Evolutionary conservation across 2,113 vertebrate species (phyloP).

Genomic region (Rana temporaria): DNA sequence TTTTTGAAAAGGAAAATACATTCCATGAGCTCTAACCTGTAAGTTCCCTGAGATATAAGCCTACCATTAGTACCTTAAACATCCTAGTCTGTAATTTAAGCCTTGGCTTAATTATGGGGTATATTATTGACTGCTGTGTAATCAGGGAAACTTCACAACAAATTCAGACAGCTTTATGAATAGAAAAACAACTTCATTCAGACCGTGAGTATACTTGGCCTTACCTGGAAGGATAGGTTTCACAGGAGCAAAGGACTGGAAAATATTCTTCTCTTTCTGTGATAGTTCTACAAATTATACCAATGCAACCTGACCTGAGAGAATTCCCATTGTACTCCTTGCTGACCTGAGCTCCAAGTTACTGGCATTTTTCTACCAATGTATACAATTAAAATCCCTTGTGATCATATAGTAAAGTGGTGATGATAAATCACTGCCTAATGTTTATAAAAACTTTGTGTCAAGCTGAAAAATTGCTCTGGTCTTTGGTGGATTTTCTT

Average conservation of each 20-base stretch:
- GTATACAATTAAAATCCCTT: slow-evolving; percentile 42
- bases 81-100: slow-evolving; percentile 1
- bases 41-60: neutral
- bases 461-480: slow-evolving; percentile 36
- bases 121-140: slow-evolving; percentile 18
- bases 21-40: neutral
- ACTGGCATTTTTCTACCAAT: slow-evolving; percentile 41
- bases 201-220: neutral
- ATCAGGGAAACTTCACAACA: slow-evolving; percentile 32
- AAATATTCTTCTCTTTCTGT: slow-evolving; percentile 29
- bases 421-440: slow-evolving; percentile 37
- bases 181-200: slow-evolving; percentile 9
- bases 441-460: slow-evolving; percentile 50
- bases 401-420: slow-evolving; percentile 30
- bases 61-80: neutral
- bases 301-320: slow-evolving; percentile 35
- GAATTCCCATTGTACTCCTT: slow-evolving; percentile 33
- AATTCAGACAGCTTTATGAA: slow-evolving; percentile 25
- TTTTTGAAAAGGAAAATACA: neutral
- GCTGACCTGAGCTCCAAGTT: slow-evolving; percentile 23
- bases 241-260: slow-evolving; percentile 16
- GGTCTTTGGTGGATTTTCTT: slow-evolving; percentile 2
- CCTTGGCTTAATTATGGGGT: slow-evolving; percentile 20
- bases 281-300: slow-evolving; percentile 27
- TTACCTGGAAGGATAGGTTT: slow-evolving; percentile 18